Evolutionary conservation across 2,113 vertebrate genomes (phyloP).

Genomic region (Tragelaphus scriptus): DNA sequence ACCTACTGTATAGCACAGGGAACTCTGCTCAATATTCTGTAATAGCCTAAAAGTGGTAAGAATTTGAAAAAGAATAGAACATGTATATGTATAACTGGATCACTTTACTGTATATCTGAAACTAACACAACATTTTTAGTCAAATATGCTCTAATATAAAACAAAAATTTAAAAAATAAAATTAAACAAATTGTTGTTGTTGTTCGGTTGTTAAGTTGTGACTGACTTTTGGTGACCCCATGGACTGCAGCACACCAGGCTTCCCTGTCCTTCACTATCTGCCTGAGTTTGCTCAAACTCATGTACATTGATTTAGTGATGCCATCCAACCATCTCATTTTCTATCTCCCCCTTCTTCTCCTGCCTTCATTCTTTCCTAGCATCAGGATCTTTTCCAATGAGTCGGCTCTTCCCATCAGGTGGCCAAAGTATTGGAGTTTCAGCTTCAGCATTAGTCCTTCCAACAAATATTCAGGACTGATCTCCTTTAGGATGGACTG

Average conservation of each 20-base stretch:
- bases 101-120: not conserved
- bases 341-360: not conserved
- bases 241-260: not conserved
- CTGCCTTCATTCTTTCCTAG: not conserved
- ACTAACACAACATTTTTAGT: not conserved
- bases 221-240: not conserved
- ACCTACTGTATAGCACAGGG: not conserved
- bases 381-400: not conserved
- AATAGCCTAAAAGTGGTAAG: not conserved
- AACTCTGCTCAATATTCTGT: not conserved
- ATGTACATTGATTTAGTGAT: not conserved
- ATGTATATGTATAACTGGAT: not conserved
- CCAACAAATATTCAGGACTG: not conserved
- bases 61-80: not conserved
- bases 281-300: not conserved
- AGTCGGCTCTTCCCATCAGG: not conserved
- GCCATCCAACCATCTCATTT: not conserved
- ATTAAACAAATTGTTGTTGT: not conserved
- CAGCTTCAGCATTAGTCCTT: not conserved
- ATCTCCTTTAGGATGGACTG: not conserved
- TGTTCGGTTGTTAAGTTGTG: not conserved
- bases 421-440: not conserved
- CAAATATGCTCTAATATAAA: not conserved
- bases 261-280: not conserved
- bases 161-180: not conserved